Base-by-base conservation (phyloP, 2,797 vertebrate species). In the Glossophaga mutica region DNA sequence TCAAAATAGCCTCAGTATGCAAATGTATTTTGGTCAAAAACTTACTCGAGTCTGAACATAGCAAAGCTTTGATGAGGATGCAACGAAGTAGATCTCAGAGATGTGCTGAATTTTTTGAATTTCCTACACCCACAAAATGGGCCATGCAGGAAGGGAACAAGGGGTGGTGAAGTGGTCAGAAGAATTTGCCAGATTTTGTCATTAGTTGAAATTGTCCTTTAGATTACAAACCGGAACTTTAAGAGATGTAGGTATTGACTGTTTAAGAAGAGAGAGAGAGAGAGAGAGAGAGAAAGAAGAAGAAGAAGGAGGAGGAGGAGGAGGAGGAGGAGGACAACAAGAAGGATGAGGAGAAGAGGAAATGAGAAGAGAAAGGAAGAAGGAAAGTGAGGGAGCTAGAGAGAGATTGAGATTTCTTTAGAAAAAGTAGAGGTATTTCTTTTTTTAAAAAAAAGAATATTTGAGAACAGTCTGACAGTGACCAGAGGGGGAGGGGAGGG, bases 191-290 rank as follows among this genome's bases (percentile, higher is more conserved):
- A 79, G 57, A 88, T 46, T 90, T 57, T 91, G 39, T 82, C 78
- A 84, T 74, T 71, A 50, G 12, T 83, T 85, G 16, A 78, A 71
- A 76, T 18, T 90, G 24, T 62, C 83, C 71, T 86, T 96, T 93
- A 79, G n/a, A 78, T 88, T 48, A 87, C 29, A 91, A 84, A 78
- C 22, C 48, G 92, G 52, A 89, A 87, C 16, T 84, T 96, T 82
- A 84, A 82, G 62, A 92, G n/a, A 78, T 85, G 6, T 19, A 50
- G 26, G 10, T 73, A 89, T 50, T 77, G 82, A 34, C 12, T 70
- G 3, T 42, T 2, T 50, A 91, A 68, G 5, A 12, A 96, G 14
- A 88, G 26, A 92, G 32, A 52, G 44, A 44, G 9, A 32, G 5
- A 42, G 24, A 21, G 19, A 82, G 26, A 92, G 34, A 46, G 48